Evolutionary conservation across 2,888 invertebrate genomes (phyloP).

Genomic region (Halictus quadricinctus): DNA sequence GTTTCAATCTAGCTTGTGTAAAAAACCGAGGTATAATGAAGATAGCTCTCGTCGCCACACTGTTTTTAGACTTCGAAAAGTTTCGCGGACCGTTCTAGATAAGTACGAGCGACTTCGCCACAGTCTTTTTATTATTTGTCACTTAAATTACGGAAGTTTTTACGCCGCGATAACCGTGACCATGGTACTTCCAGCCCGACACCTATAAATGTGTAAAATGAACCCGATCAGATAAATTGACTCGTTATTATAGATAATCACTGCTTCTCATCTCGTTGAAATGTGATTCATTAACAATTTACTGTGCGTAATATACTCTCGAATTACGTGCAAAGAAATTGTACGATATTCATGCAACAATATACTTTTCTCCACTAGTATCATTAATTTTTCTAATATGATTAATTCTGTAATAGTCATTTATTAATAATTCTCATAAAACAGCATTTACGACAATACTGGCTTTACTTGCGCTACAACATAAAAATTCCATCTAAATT

Average conservation of each 20-base stretch:
- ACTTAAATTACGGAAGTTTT: slow-evolving; percentile 8
- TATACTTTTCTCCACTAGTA: too few species aligned
- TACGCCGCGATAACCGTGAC: background rate
- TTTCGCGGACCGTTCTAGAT: background rate
- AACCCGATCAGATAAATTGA: background rate
- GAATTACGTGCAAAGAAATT: background rate
- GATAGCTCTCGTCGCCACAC: slow-evolving; percentile 5
- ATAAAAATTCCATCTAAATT: too few species aligned
- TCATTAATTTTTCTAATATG: too few species aligned
- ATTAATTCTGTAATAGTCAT: too few species aligned
- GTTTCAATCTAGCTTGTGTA: background rate
- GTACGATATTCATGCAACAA: too few species aligned
- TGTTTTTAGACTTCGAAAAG: slow-evolving; percentile 16
- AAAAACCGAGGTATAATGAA: background rate
- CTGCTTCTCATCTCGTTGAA: background rate
- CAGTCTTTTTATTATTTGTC: slow-evolving; percentile 15
- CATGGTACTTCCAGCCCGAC: background rate
- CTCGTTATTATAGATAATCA: background rate
- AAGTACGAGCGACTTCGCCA: background rate
- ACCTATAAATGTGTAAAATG: background rate
- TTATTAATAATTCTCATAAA: too few species aligned
- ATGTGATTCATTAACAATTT: background rate
- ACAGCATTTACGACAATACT: too few species aligned
- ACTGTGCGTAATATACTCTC: background rate
- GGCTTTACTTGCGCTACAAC: too few species aligned